phyloP scores from a whole-genome alignment of 2,888 invertebrate species.

The Tetheella fluctuosa region DNA sequence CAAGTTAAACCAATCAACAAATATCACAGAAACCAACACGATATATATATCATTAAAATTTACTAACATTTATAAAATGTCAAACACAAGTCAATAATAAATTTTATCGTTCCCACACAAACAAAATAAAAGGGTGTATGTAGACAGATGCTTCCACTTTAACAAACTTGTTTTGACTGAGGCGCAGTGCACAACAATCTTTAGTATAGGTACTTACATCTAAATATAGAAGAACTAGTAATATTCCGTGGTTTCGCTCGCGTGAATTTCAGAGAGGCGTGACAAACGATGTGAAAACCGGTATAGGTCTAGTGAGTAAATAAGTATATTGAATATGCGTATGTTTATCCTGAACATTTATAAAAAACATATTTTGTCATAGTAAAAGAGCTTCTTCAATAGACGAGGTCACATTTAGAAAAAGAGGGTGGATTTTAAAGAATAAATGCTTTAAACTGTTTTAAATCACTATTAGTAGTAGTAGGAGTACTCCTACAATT shows the following conservation, averaged over 20 bases:
- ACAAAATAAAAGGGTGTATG: not conserved
- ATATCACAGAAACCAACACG: too few relatives aligned
- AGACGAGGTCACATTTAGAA: too few relatives aligned
- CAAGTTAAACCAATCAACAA: too few relatives aligned
- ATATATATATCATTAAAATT: too few relatives aligned
- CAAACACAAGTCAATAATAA: not conserved
- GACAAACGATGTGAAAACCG: not conserved
- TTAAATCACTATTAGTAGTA: too few relatives aligned
- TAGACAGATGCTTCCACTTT: not conserved
- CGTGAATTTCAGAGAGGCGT: not conserved
- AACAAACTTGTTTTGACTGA: slow-evolving; percentile 4
- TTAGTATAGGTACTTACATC: not conserved
- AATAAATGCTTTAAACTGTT: too few relatives aligned
- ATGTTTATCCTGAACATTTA: too few relatives aligned
- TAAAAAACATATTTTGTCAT: too few relatives aligned
- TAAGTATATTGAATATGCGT: too few relatives aligned
- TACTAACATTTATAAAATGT: not conserved
- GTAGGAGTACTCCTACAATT: too few relatives aligned
- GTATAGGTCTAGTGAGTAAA: not conserved
- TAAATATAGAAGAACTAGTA: not conserved
- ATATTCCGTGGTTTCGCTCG: not conserved
- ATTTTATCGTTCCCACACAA: not conserved
- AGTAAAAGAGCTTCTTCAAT: too few relatives aligned
- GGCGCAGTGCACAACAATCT: not conserved
- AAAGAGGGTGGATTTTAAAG: too few relatives aligned